Evolutionary conservation across 2,113 vertebrate species (phyloP), one percentile per base, ranked within the genome.

Genomic region (Odontesthes bonariensis): DNA sequence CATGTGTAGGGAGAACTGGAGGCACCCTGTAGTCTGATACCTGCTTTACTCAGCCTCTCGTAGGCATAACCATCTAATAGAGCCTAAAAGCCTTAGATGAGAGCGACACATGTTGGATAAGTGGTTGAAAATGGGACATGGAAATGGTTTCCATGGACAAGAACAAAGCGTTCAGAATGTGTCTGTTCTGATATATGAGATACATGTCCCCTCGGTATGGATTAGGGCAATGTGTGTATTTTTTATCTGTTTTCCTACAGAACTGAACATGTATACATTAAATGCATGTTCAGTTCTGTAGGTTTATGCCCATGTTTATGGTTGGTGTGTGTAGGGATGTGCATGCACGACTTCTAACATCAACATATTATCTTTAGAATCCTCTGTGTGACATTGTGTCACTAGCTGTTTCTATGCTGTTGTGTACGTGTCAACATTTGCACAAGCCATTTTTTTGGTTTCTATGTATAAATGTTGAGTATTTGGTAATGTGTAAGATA

Each of bases 91-190:
- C 75, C 76, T 84, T n/a, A 73, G 77, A 84, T 71, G 77, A 89
- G 79, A 79, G 78, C 66, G 85, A 73, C 77, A 79, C 86, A 88
- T 84, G 86, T 75, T 69, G 78, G 35, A 56, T 89, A 89, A 90
- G 91, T 91, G 89, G 78, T 76, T 74, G 75, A 82, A 90, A 88
- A 89, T 86, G 80, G 79, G 63, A 88, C 84, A 84, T 64, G 82
- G 84, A 87, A 89, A 83, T 84, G 85, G 79, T 89, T 89, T 90
- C 68, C 27, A 10, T 82, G 86, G 85, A 86, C 69, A 79, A 88
- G 85, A 88, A 87, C 80, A 89, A 87, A 84, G 72, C 78, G 83
- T 73, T 57, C 61, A 85, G 58, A 5, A 4, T 62, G 55, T 38
- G 58, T 86, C 87, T 53, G 35, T 51, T 89, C 52, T 64, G 8